These are phyloP conservation scores for Sparus aurata DNA, from an alignment of 2,797 vertebrate genomes.

Conservation along the genomic window DNA sequence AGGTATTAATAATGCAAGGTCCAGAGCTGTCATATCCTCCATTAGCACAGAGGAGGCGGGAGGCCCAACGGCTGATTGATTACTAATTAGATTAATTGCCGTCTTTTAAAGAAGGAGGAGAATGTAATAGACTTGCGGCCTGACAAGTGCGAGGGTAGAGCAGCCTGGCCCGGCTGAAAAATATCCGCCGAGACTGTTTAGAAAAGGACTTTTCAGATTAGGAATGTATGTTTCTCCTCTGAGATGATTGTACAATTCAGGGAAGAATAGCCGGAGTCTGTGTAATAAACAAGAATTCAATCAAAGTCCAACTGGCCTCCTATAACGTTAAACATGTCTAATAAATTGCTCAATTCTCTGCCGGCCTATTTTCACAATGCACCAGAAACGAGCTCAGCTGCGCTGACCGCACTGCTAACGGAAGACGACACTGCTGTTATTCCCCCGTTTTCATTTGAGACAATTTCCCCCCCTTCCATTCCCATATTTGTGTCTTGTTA, in stretches of 20 bases:
- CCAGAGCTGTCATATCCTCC: constrained; percentile 83
- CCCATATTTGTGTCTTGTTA: constrained; percentile 60
- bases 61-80: constrained; percentile 84
- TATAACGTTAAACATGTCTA: constrained; percentile 38
- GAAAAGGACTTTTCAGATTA: constrained; percentile 29
- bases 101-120: constrained; percentile 68
- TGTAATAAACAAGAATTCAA: constrained; percentile 56
- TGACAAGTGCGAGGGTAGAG: constrained; percentile 37
- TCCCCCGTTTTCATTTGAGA: constrained; percentile 49
- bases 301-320: constrained; percentile 28
- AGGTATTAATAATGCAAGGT: constrained; percentile 88
- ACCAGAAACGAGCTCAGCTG: constrained; percentile 35
- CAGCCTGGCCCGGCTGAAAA: constrained; percentile 35
- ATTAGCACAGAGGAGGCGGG: constrained; percentile 80
- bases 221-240: constrained; percentile 14
- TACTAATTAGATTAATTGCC: constrained; percentile 88
- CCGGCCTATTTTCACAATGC: constrained; percentile 30
- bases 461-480: constrained; percentile 24
- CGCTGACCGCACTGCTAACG: constrained; percentile 18
- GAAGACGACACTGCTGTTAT: constrained; percentile 28
- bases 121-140: constrained; percentile 69
- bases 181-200: constrained; percentile 13
- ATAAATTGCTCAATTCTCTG: constrained; percentile 53
- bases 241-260: constrained; percentile 27
- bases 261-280: neutral